phyloP scores from a whole-genome alignment of 2,888 invertebrate species.

The Metallyticus violacea region DNA sequence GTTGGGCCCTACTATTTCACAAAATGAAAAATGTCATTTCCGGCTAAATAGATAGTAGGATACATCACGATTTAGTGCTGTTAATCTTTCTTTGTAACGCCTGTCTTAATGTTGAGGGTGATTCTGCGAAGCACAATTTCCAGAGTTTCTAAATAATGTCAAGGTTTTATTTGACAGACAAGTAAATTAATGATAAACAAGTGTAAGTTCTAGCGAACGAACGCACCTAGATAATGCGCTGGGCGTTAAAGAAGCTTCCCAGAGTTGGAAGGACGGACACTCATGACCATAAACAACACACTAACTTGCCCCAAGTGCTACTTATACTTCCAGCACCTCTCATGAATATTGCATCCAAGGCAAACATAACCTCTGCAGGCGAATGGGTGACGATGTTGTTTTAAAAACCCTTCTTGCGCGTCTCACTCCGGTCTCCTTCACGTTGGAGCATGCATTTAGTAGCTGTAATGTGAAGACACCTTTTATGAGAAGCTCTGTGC shows the following conservation, averaged over 20 bases:
- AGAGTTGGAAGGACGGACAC: not conserved
- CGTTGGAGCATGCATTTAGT: not conserved
- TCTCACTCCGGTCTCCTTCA: not conserved
- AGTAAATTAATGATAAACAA: too few species aligned
- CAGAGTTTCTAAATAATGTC: too few species aligned
- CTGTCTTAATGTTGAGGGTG: too few species aligned
- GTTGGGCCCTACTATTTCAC: too few species aligned
- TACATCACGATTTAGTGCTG: too few species aligned
- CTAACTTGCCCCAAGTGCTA: constrained; percentile 5
- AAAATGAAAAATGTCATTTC: too few species aligned
- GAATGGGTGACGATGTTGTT: constrained; percentile 13
- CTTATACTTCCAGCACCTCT: constrained; percentile 3
- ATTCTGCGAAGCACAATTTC: too few species aligned
- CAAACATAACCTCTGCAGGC: constrained; percentile 12
- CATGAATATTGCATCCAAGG: constrained; percentile 13
- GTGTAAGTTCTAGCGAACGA: too few species aligned
- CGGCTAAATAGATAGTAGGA: too few species aligned
- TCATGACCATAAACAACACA: constrained; percentile 7
- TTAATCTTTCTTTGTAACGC: too few species aligned
- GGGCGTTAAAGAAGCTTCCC: not conserved
- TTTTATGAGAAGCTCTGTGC: too few species aligned
- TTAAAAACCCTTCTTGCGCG: not conserved
- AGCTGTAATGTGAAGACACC: not conserved
- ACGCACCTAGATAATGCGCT: not conserved
- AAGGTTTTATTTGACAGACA: too few species aligned